These are phyloP conservation scores for Coelinius sp. DNA, from an alignment of 2,888 invertebrate species.

Conservation along the genomic window DNA sequence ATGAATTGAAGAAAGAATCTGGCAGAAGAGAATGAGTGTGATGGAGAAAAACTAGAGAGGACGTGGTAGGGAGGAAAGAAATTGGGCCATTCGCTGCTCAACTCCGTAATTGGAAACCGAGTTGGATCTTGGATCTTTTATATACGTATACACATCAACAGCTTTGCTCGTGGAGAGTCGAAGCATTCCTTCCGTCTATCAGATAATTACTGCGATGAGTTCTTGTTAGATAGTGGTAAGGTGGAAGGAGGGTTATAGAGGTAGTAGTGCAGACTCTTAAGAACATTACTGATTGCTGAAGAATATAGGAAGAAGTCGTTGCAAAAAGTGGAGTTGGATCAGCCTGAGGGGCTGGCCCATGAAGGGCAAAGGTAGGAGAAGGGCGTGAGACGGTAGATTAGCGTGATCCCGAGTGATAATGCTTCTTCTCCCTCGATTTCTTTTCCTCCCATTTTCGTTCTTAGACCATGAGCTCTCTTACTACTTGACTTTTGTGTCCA, in stretches of 20 bases:
- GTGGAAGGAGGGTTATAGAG: slow-evolving; percentile 14
- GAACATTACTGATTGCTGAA: slow-evolving; percentile 25
- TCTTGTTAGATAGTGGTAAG: slow-evolving; percentile 42
- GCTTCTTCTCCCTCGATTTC: slow-evolving; percentile 52
- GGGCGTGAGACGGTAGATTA: slow-evolving; percentile 63
- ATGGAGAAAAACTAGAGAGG: slow-evolving; percentile 27
- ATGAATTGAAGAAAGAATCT: slow-evolving; percentile 17
- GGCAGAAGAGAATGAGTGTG: background rate
- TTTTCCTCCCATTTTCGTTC: slow-evolving; percentile 37
- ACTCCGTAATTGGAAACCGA: slow-evolving; percentile 30
- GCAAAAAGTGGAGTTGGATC: slow-evolving; percentile 65
- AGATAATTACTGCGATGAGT: slow-evolving; percentile 63
- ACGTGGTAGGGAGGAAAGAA: slow-evolving; percentile 4
- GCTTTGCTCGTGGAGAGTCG: slow-evolving; percentile 46
- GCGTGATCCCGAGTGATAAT: slow-evolving; percentile 69
- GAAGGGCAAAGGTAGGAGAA: slow-evolving; percentile 47
- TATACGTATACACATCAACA: slow-evolving; percentile 50
- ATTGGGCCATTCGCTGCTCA: slow-evolving; percentile 31
- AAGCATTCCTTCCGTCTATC: slow-evolving; percentile 58
- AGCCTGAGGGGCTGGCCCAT: slow-evolving; percentile 48
- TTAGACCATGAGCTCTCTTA: slow-evolving; percentile 40
- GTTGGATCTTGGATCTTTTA: slow-evolving; percentile 12
- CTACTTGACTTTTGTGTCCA: background rate
- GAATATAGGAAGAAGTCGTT: slow-evolving; percentile 58
- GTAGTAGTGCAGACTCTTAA: background rate